These are phyloP conservation scores for Argentina silus DNA, from an alignment of 2,797 vertebrate species.

Conservation along the genomic window DNA sequence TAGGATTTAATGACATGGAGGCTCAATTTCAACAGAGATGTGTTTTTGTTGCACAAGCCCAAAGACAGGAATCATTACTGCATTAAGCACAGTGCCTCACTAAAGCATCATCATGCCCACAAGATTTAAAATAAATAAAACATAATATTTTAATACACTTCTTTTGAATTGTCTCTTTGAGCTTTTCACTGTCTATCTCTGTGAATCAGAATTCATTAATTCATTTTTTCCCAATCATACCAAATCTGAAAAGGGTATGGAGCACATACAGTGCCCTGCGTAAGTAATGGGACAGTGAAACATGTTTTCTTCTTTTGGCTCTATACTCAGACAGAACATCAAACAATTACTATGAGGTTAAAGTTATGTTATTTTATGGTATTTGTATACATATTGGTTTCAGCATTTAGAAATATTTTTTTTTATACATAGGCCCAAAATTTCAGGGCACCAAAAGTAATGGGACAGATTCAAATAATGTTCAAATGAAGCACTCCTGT, in stretches of 20 bases:
- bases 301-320: too few relatives aligned
- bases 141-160: neutral
- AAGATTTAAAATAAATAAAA: neutral
- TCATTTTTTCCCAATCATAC: constrained; percentile 5
- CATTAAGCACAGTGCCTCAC: neutral
- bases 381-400: too few relatives aligned
- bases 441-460: too few relatives aligned
- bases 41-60: neutral
- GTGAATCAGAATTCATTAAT: neutral
- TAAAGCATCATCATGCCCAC: constrained; percentile 5
- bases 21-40: constrained; percentile 5
- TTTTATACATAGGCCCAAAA: too few relatives aligned
- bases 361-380: too few relatives aligned
- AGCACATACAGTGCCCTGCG: neutral
- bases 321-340: too few relatives aligned
- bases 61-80: neutral
- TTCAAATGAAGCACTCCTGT: too few relatives aligned
- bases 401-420: too few relatives aligned
- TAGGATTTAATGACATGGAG: constrained; percentile 28
- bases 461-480: too few relatives aligned
- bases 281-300: neutral
- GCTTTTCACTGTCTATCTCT: neutral
- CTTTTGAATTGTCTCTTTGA: neutral
- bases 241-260: constrained; percentile 1
- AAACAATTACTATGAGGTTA: too few relatives aligned